Conservation (phyloP, 2,113 vertebrate genomes). For the Thomomys bottae region DNA sequence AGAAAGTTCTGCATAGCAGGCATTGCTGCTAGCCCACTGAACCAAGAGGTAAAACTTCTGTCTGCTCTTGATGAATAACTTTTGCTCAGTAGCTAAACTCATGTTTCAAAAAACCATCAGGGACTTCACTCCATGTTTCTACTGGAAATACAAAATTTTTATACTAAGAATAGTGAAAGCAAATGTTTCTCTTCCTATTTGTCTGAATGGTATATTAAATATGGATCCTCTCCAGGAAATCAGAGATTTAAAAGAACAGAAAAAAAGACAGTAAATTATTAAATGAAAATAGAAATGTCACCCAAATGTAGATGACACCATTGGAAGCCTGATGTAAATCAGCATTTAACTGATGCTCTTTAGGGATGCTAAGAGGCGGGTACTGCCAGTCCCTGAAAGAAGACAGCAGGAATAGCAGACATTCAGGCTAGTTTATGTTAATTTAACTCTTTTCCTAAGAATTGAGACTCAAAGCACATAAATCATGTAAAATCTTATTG, state of each 20-base stretch:
- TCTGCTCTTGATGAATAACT: neutral
- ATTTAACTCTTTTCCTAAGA: constrained; percentile 47
- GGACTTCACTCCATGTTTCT: neutral
- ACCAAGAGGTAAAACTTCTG: neutral
- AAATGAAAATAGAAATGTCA: constrained; percentile 35
- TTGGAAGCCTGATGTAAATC: constrained; percentile 30
- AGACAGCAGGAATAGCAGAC: neutral
- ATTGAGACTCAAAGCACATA: constrained; percentile 22
- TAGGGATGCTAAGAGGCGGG: neutral
- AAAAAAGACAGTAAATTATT: neutral
- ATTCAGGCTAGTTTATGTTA: neutral
- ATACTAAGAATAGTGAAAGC: neutral
- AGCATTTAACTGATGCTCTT: neutral
- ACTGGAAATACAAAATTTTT: neutral
- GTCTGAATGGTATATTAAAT: neutral
- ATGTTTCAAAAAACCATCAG: neutral
- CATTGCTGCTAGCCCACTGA: neutral
- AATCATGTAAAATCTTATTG: constrained; percentile 65
- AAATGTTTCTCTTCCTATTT: neutral
- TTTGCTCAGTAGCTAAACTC: neutral
- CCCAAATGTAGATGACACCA: neutral
- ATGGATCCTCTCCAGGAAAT: neutral
- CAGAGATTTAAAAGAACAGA: constrained; percentile 1
- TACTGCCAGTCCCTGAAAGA: neutral
- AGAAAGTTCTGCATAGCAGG: neutral